Conservation (phyloP, 2,888 invertebrate species). For the Tiphia femorata region DNA sequence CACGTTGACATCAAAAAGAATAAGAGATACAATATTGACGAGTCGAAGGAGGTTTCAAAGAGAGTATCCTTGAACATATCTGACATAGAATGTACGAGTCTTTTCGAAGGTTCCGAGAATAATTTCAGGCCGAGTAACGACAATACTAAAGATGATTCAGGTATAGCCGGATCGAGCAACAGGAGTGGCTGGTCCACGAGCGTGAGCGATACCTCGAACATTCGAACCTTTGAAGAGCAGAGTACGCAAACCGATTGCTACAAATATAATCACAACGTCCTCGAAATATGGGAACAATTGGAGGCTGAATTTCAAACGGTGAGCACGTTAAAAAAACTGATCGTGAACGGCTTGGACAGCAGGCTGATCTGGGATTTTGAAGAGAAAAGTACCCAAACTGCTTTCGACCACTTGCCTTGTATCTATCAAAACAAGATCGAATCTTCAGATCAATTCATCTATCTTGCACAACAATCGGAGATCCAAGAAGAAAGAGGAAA, state of each 20-base stretch:
- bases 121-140: slow-evolving; percentile 35
- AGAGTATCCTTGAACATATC: slow-evolving; percentile 2
- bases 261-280: too few relatives aligned
- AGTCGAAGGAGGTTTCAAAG: background rate
- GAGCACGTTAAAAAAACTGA: too few relatives aligned
- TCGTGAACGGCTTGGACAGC: too few relatives aligned
- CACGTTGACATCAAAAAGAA: slow-evolving; percentile 3
- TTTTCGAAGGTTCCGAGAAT: slow-evolving; percentile 19
- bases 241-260: slow-evolving; percentile 22
- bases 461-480: too few relatives aligned
- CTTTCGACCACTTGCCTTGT: too few relatives aligned
- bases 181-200: slow-evolving; percentile 15
- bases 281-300: too few relatives aligned
- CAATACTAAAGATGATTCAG: slow-evolving; percentile 57
- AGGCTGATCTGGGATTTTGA: too few relatives aligned
- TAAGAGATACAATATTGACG: background rate
- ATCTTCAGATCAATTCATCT: too few relatives aligned
- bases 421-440: too few relatives aligned
- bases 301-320: too few relatives aligned
- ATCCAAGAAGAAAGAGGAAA: too few relatives aligned
- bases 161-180: slow-evolving; percentile 35
- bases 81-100: slow-evolving; percentile 2
- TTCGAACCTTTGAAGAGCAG: slow-evolving; percentile 4
- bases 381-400: too few relatives aligned
- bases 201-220: background rate